Base-by-base conservation (phyloP, 2,113 vertebrate species). In the Microcebus griseorufus region DNA sequence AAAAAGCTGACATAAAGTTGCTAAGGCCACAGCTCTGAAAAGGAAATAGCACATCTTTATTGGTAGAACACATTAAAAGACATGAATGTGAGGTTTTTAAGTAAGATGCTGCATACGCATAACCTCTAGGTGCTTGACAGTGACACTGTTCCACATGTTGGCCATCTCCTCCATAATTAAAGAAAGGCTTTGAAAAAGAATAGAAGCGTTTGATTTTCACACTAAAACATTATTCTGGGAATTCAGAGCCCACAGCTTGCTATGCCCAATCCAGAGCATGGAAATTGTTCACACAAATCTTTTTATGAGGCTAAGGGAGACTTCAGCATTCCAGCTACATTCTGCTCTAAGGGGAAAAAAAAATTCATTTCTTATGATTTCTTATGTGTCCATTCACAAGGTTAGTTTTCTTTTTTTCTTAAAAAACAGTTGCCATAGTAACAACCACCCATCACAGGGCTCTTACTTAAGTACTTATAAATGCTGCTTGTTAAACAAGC, bases 361-460 rank as follows among this genome's bases (percentile, higher is more conserved):
- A 58, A 58, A 58, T 58, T 94, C 34, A 88, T 94, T 96, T 96
- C 51, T 93, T 90, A 76, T 86, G 65, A 65, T 93, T 96, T 96
- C 42, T 90, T 93, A 84, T 85, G 85, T 96, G 65, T 39, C 81
- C 69, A 95, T 97, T 96, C 45, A 55, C 51, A 75, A 88, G 48
- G 45, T 72, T 93, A 94, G 78, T 53, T 76, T 60, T 53, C 13
- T 58, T 69, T 78, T 42, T 69, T 34, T 14, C 2, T 53, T 48
- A 78, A 96, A 90, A 34, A 95, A 96, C 65, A 97, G 96, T 64
- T 94, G 73, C 96, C 95, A 95, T 79, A 95, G 93, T 81, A 97
- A 90, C 93, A 79, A 62, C 75, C 53, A 70, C 65, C 75, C n/a
- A 88, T 86, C 78, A 79, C 39, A 86, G 64, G 18, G 78, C 69